Evolutionary conservation across 2,888 invertebrate species (phyloP), one percentile per base, ranked within the genome.

Genomic region (Gymnosoma rotundatum): DNA sequence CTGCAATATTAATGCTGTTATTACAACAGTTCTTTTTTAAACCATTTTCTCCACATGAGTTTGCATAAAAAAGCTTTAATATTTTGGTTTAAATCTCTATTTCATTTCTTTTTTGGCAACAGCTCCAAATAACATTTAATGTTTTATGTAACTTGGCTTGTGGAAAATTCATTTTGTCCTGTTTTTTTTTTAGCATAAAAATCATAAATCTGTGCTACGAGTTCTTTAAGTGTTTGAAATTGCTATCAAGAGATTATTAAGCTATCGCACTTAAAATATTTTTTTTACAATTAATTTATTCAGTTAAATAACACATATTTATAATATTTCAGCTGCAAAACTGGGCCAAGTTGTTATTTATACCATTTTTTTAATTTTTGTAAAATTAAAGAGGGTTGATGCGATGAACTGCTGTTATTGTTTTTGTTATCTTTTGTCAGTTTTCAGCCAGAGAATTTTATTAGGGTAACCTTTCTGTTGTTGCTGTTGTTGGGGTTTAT

Each of bases 181-280:
- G 14, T 61, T 66, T 79, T 66, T 61, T 66, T 79, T 66, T 63
- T 50, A n/a, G 18, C 61, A 83, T 63, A 86, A 86, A 86, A 50
- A n/a, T 10, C 61, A 83, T 63, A 87, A 86, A 86, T 87, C 85
- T 86, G 78, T 83, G 38, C 76, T 58, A 63, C 73, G 61, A 83
- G 70, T 88, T 88, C 88, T 89, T 89, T 90, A 89, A 90, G 89
- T 90, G 89, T 88, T 90, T 90, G 88, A 89, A 89, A 90, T 90
- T 88, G 90, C 88, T 89, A 87, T 89, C 90, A 88, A 87, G 89
- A 88, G 90, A 91, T 89, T 91, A 86, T 86, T 83, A 10, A 2
- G 21, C 0, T 32, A 38, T 60, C 20, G n/a, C 16, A 14, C 21
- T 16, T 0, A 20, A 16, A 16, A 10, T 63, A 18, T 52, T 32